Conservation (phyloP, 2,888 invertebrate species). For the Atethmia centrago region DNA sequence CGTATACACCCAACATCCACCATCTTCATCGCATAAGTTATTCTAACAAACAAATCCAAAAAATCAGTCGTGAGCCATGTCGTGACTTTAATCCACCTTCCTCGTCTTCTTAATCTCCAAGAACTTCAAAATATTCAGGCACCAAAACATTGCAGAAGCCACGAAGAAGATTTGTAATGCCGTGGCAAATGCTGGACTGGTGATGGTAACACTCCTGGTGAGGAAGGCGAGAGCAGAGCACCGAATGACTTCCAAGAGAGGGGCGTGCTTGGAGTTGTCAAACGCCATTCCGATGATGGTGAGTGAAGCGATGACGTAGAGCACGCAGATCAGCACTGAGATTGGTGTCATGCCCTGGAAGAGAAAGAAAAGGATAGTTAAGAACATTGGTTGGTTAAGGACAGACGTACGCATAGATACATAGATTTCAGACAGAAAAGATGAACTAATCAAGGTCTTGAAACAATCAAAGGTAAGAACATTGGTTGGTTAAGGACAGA, state of each 20-base stretch:
- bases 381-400: not conserved
- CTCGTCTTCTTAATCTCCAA: slow-evolving; percentile 88
- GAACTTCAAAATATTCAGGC: slow-evolving; percentile 90
- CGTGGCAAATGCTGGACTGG: slow-evolving; percentile 82
- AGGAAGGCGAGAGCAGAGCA: slow-evolving; percentile 91
- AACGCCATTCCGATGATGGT: slow-evolving; percentile 93
- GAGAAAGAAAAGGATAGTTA: not conserved
- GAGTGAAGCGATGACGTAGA: slow-evolving; percentile 92
- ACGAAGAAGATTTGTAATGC: slow-evolving; percentile 90
- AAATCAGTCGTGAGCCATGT: slow-evolving; percentile 52
- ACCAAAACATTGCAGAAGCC: slow-evolving; percentile 92
- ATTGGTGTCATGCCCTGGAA: slow-evolving; percentile 92
- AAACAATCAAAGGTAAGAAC: not conserved
- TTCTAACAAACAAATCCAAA: slow-evolving; percentile 15
- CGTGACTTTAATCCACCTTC: slow-evolving; percentile 54
- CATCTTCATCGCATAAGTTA: slow-evolving; percentile 24
- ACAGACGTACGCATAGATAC: not conserved
- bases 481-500: not conserved
- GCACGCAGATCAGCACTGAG: slow-evolving; percentile 90
- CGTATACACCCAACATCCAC: slow-evolving; percentile 1
- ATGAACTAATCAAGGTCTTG: not conserved
- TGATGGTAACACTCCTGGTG: slow-evolving; percentile 81
- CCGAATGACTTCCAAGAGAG: slow-evolving; percentile 91
- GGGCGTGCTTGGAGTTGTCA: slow-evolving; percentile 92
- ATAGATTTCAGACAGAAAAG: not conserved